Percentiles rank a stretch among this genome's conserved stretches.
These are phyloP conservation scores for Mesitornis unicolor DNA, from an alignment of 2,113 vertebrate genomes.

Conservation along the genomic window DNA sequence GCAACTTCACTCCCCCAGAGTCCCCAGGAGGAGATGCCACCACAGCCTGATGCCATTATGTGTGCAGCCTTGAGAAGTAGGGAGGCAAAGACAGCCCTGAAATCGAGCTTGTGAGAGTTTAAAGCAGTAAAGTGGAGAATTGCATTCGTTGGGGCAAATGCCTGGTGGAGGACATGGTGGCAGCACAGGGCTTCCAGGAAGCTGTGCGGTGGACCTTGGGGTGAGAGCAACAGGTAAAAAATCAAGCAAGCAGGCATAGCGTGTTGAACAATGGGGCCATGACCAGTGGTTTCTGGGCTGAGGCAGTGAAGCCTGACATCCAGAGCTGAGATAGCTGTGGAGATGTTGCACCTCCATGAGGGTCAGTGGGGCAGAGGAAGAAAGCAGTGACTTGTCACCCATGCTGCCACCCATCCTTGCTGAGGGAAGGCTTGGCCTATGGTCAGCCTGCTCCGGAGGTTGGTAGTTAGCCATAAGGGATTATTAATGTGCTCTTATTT, in stretches of 20 bases:
- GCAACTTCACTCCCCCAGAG: rapidly evolving
- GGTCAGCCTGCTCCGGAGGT: neutral
- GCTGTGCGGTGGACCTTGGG: rapidly evolving
- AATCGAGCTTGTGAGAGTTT: neutral
- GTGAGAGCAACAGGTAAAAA: neutral
- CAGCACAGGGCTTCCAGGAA: neutral
- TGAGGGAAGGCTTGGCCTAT: neutral
- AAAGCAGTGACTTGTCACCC: neutral
- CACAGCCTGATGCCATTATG: rapidly evolving
- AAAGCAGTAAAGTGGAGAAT: neutral
- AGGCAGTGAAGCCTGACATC: neutral
- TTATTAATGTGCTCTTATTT: neutral
- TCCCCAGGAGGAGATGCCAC: neutral
- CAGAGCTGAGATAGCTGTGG: neutral
- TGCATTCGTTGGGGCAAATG: rapidly evolving
- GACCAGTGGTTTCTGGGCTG: neutral
- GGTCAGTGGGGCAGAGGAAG: neutral
- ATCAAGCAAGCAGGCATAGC: neutral
- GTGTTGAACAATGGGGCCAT: neutral
- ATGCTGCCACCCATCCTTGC: neutral
- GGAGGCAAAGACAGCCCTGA: neutral
- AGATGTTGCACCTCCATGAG: neutral
- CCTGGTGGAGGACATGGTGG: neutral
- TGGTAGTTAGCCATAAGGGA: neutral
- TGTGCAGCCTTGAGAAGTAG: neutral